Base-by-base conservation (phyloP, 2,797 vertebrate species). In the Moxostoma hubbsi region DNA sequence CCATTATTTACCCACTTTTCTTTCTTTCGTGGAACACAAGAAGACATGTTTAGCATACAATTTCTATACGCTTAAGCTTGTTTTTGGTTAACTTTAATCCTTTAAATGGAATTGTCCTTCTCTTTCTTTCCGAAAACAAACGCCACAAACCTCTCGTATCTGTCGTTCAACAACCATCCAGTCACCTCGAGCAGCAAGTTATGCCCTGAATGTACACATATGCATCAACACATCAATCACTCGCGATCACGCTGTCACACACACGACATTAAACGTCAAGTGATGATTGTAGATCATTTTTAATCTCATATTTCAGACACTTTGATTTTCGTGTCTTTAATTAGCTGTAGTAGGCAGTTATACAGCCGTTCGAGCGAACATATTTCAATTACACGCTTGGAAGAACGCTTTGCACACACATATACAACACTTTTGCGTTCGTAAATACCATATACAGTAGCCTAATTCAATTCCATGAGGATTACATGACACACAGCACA, bases 191-290 rank as follows among this genome's bases (percentile, higher is more conserved):
- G 73, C 9, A 24, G 2, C 18, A 24, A 24, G 18, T 24, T 24
- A 24, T 2, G 18, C 18, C 18, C 18, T 24, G 18, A 24, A 24
- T 2, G 18, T 24, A 24, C 18, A 24, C 18, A 24, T n/a, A n/a
- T n/a, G n/a, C n/a, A n/a, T n/a, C n/a, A n/a, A n/a, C n/a, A n/a
- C 51, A 66, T 75, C 73, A 57, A 47, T 75, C 73, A 18, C 45
- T 24, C 24, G 24, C 43, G 46, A 57, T 57, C 5, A 24, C 11
- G n/a, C 51, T 57, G 73, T 75, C 53, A 75, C 15, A 59, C 62
- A 47, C 53, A 65, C 6, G 12, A 49, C 18, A 61, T 73, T 73
- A 62, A 8, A 47, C 6, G 4, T 75, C 53, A n/a, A 12, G 9
- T n/a, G 4, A 7, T 18, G 61, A 7, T 9, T 64, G 63, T 1